Evolutionary conservation across 2,797 vertebrate genomes (phyloP), one percentile per base, ranked within the genome.

Genomic region (Micromesistius poutassou): DNA sequence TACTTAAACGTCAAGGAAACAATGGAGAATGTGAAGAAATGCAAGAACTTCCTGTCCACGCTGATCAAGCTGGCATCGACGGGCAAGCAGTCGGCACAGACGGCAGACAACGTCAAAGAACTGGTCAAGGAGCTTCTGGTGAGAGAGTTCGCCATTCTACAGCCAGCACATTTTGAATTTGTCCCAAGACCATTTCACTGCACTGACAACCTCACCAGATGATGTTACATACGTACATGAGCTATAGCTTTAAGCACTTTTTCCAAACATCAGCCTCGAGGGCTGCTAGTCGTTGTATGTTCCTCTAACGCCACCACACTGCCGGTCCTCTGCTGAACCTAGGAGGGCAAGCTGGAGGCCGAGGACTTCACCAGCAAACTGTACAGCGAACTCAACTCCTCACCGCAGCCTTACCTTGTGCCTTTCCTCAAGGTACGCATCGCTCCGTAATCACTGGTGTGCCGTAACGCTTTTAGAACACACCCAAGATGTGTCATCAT

Each of bases 1-100:
- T 83, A 25, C 79, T 80, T 80, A n/a, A n/a, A n/a, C 73, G 77
- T 16, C 5, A 82, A 99, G 98, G 98, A 99, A 92, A 98, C 97
- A 1, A 96, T 99, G 95, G 98, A 99, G 92, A 99, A 99, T 91
- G 98, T 99, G 92, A 99, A 98, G 93, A 99, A 99, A 90, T 99
- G 98, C 89, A 97, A 96, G 93, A 99, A 97, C 93, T 99, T 99
- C 90, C 91, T 99, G 83, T 98, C 97, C 16, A 98, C 98, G 0
- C 88, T 99, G 90, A 99, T 99, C 90, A 99, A 99, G 91, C 93
- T 99, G 91, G 97, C 97, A 30, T 99, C 97, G 62, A 96, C 95
- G 73, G 97, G 97, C 82, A 98, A 97, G 87, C 97, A 98, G 91
- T 98, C 97, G 13, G 87, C 96, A 30, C 97, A 98, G 91, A 98